phyloP scores from a whole-genome alignment of 2,797 vertebrate species.

The Sylvilagus floridanus region DNA sequence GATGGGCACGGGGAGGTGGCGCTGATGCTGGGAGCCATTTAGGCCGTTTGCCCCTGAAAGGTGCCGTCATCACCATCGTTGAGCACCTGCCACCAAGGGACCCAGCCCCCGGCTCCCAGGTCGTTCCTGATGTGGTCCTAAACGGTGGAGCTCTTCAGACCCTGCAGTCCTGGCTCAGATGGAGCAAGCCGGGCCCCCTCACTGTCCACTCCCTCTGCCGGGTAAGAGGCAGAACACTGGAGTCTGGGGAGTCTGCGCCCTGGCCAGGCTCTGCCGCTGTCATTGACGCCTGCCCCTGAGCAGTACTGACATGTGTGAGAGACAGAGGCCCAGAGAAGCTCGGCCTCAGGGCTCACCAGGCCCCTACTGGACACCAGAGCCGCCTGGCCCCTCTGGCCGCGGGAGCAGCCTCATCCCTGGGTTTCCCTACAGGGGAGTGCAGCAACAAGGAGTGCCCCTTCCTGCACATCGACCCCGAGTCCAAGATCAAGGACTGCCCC shows the following conservation, averaged over 20 bases:
- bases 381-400: background rate
- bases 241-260: background rate
- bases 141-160: background rate
- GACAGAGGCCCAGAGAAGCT: background rate
- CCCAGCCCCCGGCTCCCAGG: background rate
- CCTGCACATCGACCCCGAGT: slow-evolving; percentile 98
- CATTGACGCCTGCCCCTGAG: background rate
- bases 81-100: background rate
- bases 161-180: background rate
- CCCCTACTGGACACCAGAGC: background rate
- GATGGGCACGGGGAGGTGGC: no score
- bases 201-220: no score
- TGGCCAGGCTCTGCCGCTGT: background rate
- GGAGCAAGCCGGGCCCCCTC: background rate
- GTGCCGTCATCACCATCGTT: background rate
- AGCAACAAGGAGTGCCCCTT: slow-evolving; percentile 99
- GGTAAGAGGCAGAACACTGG: background rate
- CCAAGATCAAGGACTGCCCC: slow-evolving; percentile 99
- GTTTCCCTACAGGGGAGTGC: slow-evolving; percentile 93
- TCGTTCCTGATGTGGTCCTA: background rate
- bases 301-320: background rate
- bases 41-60: background rate
- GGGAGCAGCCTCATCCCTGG: slow-evolving; percentile 24
- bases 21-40: background rate
- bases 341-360: background rate